A percentile compares a stretch with the other conserved stretches of the same genome.
phyloP scores from a whole-genome alignment of 2,888 invertebrate species.

The Petrophora chlorosata region DNA sequence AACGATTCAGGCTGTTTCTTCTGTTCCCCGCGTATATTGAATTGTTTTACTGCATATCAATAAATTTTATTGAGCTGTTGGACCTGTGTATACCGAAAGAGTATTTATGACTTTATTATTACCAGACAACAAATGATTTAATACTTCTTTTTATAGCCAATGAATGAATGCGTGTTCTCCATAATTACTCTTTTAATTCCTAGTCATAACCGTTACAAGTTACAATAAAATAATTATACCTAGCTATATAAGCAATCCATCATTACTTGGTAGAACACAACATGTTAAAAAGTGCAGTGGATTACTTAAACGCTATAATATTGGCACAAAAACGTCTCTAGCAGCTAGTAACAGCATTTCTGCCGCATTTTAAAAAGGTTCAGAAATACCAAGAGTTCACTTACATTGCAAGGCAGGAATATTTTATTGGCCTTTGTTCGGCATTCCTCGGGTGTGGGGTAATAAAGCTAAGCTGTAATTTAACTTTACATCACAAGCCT shows the following conservation, averaged over 20 bases:
- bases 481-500: slow-evolving; percentile 9
- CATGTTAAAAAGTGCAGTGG: background rate
- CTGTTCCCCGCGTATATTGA: slow-evolving; percentile 38
- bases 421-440: slow-evolving; percentile 36
- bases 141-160: slow-evolving; percentile 21
- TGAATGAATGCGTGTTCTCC: slow-evolving; percentile 13
- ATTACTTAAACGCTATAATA: slow-evolving; percentile 11
- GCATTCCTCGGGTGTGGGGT: slow-evolving; percentile 17
- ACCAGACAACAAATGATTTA: slow-evolving; percentile 19
- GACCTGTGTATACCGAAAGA: slow-evolving; percentile 13
- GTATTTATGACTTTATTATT: slow-evolving; percentile 25
- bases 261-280: background rate
- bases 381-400: slow-evolving; percentile 22
- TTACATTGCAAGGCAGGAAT: slow-evolving; percentile 24
- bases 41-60: slow-evolving; percentile 44
- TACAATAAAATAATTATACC: background rate
- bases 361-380: slow-evolving; percentile 24
- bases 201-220: slow-evolving; percentile 3
- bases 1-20: slow-evolving; percentile 11
- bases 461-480: slow-evolving; percentile 19
- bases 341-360: slow-evolving; percentile 17
- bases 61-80: slow-evolving; percentile 39
- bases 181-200: slow-evolving; percentile 8
- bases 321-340: slow-evolving; percentile 19
- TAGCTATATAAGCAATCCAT: background rate